Evolutionary conservation across 2,888 invertebrate species (phyloP), one percentile per base, ranked within the genome.

Genomic region (Eledona agricola): DNA sequence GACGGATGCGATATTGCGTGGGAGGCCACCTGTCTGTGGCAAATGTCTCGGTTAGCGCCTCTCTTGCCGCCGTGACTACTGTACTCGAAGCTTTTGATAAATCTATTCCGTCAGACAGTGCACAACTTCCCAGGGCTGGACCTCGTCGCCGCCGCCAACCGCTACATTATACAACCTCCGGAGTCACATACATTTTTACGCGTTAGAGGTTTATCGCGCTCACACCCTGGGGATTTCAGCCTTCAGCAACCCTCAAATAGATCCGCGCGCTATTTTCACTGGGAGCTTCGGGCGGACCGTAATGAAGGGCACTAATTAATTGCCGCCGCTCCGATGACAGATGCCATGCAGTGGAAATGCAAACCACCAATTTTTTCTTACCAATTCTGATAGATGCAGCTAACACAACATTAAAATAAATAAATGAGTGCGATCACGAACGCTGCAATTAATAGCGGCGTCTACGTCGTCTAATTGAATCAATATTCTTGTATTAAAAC

Each of bases 1-100:
- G 55, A 56, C 54, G 45, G 55, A 55, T 47, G 53, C 50, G 37
- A 26, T 55, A 57, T 57, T 55, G 59, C 69, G 68, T 72, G 72
- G 71, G 72, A 71, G 72, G 72, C 72, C 72, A 73, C 73, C 73
- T 74, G 74, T 73, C 73, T 72, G 73, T 73, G 72, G 74, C 72
- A 73, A 74, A 73, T 72, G 73, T 72, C 72, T 72, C 71, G 72
- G 71, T 71, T 72, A 72, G 70, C 72, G 67, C 72, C 68, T 67
- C 69, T 65, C 43, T 52, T 55, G 57, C 58, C 57, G 53, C 56
- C 56, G 52, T 59, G 47, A 58, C 56, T 57, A 57, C 57, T 59
- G 61, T 60, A 51, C 61, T 61, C 59, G 59, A 62, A 66, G 60
- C 65, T 64, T 66, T 69, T 70, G 70, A 69, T 69, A 70, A 69